Evolutionary conservation across 1,140 invertebrate species (phyloP), one percentile per base, ranked within the genome.

Genomic region (Copidosoma floridanum): DNA sequence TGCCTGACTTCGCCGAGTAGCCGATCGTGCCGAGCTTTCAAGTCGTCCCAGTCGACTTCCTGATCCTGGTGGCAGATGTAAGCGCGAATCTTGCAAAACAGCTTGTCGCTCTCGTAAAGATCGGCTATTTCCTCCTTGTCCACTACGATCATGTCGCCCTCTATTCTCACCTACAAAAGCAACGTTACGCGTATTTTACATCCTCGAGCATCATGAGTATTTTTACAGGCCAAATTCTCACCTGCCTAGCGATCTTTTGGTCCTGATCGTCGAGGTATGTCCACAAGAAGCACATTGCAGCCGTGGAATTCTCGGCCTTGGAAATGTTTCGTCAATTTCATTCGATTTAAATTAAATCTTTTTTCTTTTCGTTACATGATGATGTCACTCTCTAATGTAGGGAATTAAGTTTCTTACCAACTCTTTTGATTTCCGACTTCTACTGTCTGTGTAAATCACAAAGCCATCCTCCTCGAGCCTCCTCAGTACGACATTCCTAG

Each of bases 261-360:
- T 72, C 57, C 20, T 76, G 67, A 4, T 78, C 73, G 27, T 80
- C 77, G 0, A 61, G 35, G 44, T 77, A 78, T 2, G 60, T 54
- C 82, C 82, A 83, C 0, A 82, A 63, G 56, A 83, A 83, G 26
- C 80, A 79, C 69, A 82, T 79, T 0, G 82, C 75, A n/a, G 77
- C 80, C 4, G 69, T 66, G 12, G 79, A 78, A 44, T 82, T 77
- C 52, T 81, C 77, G 38, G 58, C 63, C 80, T 84, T 64, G 20
- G 64, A 41, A 16, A 41, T n/a, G 5, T 41, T 41, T 16, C 6
- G 5, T 41, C 16, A 11, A 41, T 5, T 41, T 6, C 16, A 41
- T 16, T 10, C 5, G 10, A 41, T 41, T 41, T 41, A 41, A 41
- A 41, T 10, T 5, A 16, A 41, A 14, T 16, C 11, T 41, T 41